Percentiles rank a stretch among this genome's conserved stretches.
These are phyloP conservation scores for Solenopsis invicta DNA, from an alignment of 1,140 invertebrate genomes.

Conservation along the genomic window DNA sequence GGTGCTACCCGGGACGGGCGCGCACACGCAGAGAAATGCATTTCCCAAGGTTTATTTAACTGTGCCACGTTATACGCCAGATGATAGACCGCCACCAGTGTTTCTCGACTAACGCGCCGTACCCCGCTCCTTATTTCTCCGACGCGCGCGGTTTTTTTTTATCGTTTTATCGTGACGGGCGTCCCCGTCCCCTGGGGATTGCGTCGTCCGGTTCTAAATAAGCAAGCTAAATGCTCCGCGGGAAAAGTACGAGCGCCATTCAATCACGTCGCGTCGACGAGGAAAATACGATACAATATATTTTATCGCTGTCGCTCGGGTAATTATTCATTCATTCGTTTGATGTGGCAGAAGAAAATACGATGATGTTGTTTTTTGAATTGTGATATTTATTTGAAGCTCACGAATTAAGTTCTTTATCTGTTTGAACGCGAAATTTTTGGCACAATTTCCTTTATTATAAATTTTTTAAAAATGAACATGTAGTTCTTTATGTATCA, in stretches of 20 bases:
- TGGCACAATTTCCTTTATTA: background rate
- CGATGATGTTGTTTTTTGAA: background rate
- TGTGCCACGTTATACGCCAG: slow-evolving; percentile 63
- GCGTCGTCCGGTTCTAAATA: slow-evolving; percentile 49
- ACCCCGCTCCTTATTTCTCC: slow-evolving; percentile 27
- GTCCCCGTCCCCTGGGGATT: background rate
- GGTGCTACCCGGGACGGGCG: slow-evolving; percentile 62
- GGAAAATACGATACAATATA: slow-evolving; percentile 52
- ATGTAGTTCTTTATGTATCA: background rate
- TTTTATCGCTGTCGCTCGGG: slow-evolving; percentile 25
- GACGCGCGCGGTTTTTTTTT: background rate
- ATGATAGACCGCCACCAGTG: slow-evolving; percentile 73
- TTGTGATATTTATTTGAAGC: background rate
- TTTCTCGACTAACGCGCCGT: slow-evolving; percentile 71
- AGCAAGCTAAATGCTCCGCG: slow-evolving; percentile 44
- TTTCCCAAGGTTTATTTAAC: slow-evolving; percentile 78
- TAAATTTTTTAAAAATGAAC: background rate
- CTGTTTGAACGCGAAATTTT: background rate
- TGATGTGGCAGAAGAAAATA: slow-evolving; percentile 11
- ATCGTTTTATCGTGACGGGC: slow-evolving; percentile 27
- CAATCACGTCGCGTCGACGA: slow-evolving; percentile 44
- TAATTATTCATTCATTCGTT: slow-evolving; percentile 59
- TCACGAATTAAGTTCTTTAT: background rate
- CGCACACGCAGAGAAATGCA: slow-evolving; percentile 69
- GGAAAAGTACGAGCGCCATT: slow-evolving; percentile 35